Evolutionary conservation across 2,797 vertebrate species (phyloP).

Genomic region (Lacerta bilineata): DNA sequence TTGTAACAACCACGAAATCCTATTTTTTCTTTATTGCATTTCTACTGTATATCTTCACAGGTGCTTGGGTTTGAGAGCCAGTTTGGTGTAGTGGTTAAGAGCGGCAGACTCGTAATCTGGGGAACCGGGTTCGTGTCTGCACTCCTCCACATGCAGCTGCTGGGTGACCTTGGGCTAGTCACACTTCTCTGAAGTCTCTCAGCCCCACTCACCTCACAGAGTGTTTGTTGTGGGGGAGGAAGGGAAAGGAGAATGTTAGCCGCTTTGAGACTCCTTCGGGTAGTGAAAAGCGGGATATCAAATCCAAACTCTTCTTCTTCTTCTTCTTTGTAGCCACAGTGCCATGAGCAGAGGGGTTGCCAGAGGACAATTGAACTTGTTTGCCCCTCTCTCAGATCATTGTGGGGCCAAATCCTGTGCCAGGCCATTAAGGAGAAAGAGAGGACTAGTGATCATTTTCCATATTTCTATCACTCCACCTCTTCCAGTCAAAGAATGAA

Average conservation of each 20-base stretch:
- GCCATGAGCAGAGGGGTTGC: not conserved
- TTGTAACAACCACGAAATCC: not conserved
- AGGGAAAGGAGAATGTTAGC: too few species aligned
- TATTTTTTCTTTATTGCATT: not conserved
- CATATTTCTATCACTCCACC: not conserved
- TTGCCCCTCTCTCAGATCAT: not conserved
- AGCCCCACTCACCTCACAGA: too few species aligned
- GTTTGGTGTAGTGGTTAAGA: too few species aligned
- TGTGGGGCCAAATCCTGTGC: not conserved
- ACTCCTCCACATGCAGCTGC: too few species aligned
- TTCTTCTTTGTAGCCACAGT: not conserved
- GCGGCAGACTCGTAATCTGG: too few species aligned
- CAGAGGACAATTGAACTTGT: not conserved
- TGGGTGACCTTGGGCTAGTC: too few species aligned
- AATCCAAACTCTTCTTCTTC: too few species aligned
- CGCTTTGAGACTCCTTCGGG: too few species aligned
- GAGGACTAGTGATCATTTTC: not conserved
- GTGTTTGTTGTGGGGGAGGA: too few species aligned
- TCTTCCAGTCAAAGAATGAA: not conserved
- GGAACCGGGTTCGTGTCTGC: too few species aligned
- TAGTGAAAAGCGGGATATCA: too few species aligned
- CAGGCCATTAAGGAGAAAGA: not conserved
- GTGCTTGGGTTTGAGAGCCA: not conserved
- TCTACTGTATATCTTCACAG: not conserved
- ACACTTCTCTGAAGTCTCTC: too few species aligned